Conservation (phyloP, 2,113 vertebrate species). For the Pithys albifrons region DNA sequence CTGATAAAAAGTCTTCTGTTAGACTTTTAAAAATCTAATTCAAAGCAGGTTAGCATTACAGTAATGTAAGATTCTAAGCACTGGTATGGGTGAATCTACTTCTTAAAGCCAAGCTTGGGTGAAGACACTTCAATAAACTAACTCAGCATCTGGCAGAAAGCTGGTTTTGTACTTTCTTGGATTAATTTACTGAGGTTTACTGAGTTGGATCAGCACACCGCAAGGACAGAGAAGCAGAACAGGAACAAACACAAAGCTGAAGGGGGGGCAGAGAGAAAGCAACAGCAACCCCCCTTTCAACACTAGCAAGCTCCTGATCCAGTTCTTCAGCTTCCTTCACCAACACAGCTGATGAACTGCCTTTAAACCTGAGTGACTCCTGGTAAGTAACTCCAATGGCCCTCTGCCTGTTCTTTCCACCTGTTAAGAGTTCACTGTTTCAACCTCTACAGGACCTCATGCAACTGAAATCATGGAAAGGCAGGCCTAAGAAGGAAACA, state of each 20-base stretch:
- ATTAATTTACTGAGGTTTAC: background rate
- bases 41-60: background rate
- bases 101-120: background rate
- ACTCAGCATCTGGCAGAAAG: background rate
- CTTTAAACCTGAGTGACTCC: background rate
- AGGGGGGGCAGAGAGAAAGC: accelerated
- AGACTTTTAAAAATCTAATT: background rate
- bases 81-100: background rate
- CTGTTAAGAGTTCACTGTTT: background rate
- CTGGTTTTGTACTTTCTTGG: background rate
- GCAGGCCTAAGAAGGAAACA: background rate
- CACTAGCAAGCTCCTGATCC: background rate
- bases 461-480: background rate
- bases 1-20: background rate
- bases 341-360: background rate
- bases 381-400: background rate
- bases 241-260: background rate
- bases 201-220: background rate
- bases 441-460: background rate
- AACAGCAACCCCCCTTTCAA: background rate
- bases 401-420: background rate
- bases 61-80: background rate
- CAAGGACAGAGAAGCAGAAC: background rate
- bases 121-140: background rate
- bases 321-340: background rate